Base-by-base conservation (phyloP, 2,888 invertebrate species). In the Lepidochrysops patricia region DNA sequence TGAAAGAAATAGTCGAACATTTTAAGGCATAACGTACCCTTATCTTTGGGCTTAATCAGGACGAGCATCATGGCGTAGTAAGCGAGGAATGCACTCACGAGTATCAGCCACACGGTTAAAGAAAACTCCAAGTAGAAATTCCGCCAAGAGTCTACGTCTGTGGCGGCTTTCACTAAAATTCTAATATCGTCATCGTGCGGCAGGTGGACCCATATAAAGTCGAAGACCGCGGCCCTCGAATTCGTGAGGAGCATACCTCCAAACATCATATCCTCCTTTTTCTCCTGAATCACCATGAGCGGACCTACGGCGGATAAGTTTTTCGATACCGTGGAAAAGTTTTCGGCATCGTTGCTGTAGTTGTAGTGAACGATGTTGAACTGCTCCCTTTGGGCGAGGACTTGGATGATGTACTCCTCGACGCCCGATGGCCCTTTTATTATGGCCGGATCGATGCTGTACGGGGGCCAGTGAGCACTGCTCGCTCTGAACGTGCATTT, bases 381-480 rank as follows among this genome's bases (percentile, higher is more conserved):
- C 27, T 73, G 63, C 63, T 75, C 73, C 56, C 69, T 61, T 61
- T 73, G 60, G 2, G 75, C 71, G 25, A 85, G 66, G 19, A 79
- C 58, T 12, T 72, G 37, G 4, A 85, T 56, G 6, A 68, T 15
- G 12, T 61, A 68, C 60, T 73, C 68, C 34, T 74, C 74, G 5
- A 67, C 59, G n/a, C 74, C 74, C 2, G 56, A 15, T 1, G 50
- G 1, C 1, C 58, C 35, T 4, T 54, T 57, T 4, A 62, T 50
- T 29, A 57, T 25, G 0, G 57, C 49, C 1, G 64, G 74, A 43
- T 78, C 61, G 1, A 80, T 68, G 0, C 63, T 61, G 49, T 69
- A 80, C 0, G 83, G 84, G 9, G 82, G 80, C 67, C 76, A 73
- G 52, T 83, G 72, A 0, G 77, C 58, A 0, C 72, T 61, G 1